Evolutionary conservation across 2,888 invertebrate genomes (phyloP).

Genomic region (Chaetogeoica ovagalla): DNA sequence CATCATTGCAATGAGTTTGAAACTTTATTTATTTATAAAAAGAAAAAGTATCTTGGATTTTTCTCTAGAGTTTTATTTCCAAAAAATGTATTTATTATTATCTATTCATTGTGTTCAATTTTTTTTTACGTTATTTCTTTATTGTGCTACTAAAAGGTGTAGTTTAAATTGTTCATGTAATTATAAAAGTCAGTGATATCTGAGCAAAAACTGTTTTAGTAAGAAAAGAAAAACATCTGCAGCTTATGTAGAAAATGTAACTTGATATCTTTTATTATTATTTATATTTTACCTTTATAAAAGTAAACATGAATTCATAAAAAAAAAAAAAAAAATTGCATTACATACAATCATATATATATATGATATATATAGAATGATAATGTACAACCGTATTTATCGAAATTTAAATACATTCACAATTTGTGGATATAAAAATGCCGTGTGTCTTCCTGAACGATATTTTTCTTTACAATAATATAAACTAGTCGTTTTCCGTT

Average conservation of each 20-base stretch:
- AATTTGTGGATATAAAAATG: neutral
- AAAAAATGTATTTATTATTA: neutral
- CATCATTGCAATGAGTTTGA: too few relatives aligned
- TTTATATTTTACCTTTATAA: neutral
- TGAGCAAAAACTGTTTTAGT: neutral
- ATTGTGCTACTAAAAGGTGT: neutral
- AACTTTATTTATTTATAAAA: neutral
- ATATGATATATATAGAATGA: neutral
- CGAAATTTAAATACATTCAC: conserved; percentile 1
- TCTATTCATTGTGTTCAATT: neutral
- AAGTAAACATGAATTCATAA: neutral
- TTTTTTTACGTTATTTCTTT: neutral
- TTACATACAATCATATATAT: neutral
- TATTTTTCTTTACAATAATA: neutral
- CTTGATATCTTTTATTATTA: neutral
- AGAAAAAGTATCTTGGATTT: neutral
- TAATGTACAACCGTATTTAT: neutral
- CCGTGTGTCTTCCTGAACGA: neutral
- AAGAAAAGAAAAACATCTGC: neutral
- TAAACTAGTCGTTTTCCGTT: neutral
- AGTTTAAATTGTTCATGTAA: neutral
- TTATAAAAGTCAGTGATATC: neutral
- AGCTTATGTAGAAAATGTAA: neutral
- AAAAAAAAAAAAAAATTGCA: conserved; percentile 1
- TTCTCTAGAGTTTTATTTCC: neutral